Conservation (phyloP, 2,797 vertebrate genomes). For the Coendou prehensilis region DNA sequence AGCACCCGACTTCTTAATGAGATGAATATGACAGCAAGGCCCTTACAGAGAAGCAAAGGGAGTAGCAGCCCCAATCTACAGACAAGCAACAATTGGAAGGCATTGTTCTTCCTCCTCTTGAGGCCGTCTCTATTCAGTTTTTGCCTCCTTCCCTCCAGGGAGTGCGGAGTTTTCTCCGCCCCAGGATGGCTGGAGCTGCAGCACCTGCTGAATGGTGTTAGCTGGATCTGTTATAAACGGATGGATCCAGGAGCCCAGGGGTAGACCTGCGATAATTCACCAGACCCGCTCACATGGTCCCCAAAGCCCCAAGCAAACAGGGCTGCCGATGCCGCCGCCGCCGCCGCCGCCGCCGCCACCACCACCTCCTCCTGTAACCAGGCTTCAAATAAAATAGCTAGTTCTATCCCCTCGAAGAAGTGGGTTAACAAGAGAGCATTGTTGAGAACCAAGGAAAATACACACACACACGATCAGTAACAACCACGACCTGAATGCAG, state of each 20-base stretch:
- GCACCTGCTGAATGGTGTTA: not conserved
- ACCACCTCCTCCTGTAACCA: not conserved
- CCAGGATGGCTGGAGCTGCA: not conserved
- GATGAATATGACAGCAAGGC: slow-evolving; percentile 60
- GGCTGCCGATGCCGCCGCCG: not conserved
- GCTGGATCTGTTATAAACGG: not conserved
- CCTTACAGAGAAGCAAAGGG: slow-evolving; percentile 44
- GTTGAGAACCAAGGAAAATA: slow-evolving; percentile 27
- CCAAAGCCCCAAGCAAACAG: slow-evolving; percentile 45
- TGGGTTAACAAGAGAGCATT: slow-evolving; percentile 65
- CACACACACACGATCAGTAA: not conserved
- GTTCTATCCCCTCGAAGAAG: slow-evolving; percentile 18
- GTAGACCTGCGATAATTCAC: slow-evolving; percentile 34
- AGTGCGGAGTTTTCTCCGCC: not conserved
- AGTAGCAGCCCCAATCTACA: not conserved
- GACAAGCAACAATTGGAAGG: slow-evolving; percentile 6
- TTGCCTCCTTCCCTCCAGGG: not conserved
- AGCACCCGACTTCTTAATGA: slow-evolving; percentile 76
- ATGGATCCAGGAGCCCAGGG: not conserved
- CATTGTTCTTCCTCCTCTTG: not conserved
- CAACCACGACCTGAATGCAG: not conserved
- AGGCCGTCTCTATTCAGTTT: not conserved
- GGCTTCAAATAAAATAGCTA: slow-evolving; percentile 40
- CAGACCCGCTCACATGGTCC: not conserved
- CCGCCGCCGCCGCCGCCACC: not conserved